Conservation (phyloP, 2,113 vertebrate species). For the Seriola dumerili region DNA sequence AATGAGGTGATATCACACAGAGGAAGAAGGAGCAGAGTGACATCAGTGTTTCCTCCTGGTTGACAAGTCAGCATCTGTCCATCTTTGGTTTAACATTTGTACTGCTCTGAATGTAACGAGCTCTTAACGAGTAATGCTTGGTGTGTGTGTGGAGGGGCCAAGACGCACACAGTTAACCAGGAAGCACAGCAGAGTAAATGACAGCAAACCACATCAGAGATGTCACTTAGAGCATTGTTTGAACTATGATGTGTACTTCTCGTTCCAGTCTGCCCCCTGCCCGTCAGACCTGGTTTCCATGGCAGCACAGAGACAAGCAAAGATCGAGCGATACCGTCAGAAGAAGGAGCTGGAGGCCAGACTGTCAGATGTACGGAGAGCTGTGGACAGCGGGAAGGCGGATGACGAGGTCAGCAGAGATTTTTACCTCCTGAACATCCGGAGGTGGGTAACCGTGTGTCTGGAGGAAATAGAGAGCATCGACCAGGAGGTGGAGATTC, state of each 20-base stretch:
- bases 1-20: too few relatives aligned
- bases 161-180: too few relatives aligned
- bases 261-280: constrained; percentile 47
- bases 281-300: constrained; percentile 86
- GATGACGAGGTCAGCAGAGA: constrained; percentile 91
- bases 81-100: too few relatives aligned
- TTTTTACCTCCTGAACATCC: constrained; percentile 89
- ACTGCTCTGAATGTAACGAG: too few relatives aligned
- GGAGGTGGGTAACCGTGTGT: constrained; percentile 87
- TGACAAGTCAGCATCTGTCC: too few relatives aligned
- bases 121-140: too few relatives aligned
- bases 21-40: too few relatives aligned
- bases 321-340: constrained; percentile 93
- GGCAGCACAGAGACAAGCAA: constrained; percentile 90
- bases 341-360: constrained; percentile 91
- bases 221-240: too few relatives aligned
- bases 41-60: too few relatives aligned
- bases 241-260: background rate
- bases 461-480: constrained; percentile 95
- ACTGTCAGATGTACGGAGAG: constrained; percentile 83
- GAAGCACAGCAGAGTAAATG: too few relatives aligned
- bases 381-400: constrained; percentile 86
- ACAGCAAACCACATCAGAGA: too few relatives aligned
- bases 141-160: too few relatives aligned
- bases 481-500: constrained; percentile 91